Base-by-base conservation (phyloP, 2,888 invertebrate genomes). In the Strigamia crassipes region DNA sequence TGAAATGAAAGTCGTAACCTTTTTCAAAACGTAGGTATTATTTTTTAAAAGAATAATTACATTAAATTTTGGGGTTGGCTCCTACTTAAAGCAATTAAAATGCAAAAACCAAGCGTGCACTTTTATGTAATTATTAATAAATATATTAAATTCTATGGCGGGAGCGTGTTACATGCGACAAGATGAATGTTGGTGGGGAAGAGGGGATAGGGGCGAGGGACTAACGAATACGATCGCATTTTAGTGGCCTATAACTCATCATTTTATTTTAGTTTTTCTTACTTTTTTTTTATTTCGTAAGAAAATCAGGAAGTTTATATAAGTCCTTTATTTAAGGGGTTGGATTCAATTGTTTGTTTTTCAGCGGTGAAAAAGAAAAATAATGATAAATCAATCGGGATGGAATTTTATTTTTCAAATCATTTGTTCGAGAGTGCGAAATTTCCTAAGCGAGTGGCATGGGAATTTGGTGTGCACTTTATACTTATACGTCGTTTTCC, bases 41-140 rank as follows among this genome's bases (percentile, higher is more conserved):
- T 73, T 73, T 73, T 73, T 73, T 73, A 31, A 73, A 73, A 73
- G 73, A 73, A 73, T 73, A 73, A 73, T 73, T 73, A 73, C 73
- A 73, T 73, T 73, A 73, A 73, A 73, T 73, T 73, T 73, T 73
- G 73, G 73, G 73, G 73, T 73, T 27, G 73, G 73, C 73, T 73
- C 31, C 31, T 73, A 31, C 27, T 73, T 73, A 31, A 73, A 27
- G 73, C 73, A 73, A 73, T 73, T 73, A 73, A 73, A 73, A 73
- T 73, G 73, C 73, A 73, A 73, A 73, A 73, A 73, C 27, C 73
- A 73, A 73, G 73, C 73, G 73, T 10, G 73, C 73, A 15, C 73
- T 27, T 31, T 31, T 15, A n/a, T 31, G 73, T 73, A 73, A 73
- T 73, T 73, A 73, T 73, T 73, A 73, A 73, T 73, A 73, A 73